phyloP scores from a whole-genome alignment of 2,113 vertebrate genomes.

The Astatoreochromis straeleni region DNA sequence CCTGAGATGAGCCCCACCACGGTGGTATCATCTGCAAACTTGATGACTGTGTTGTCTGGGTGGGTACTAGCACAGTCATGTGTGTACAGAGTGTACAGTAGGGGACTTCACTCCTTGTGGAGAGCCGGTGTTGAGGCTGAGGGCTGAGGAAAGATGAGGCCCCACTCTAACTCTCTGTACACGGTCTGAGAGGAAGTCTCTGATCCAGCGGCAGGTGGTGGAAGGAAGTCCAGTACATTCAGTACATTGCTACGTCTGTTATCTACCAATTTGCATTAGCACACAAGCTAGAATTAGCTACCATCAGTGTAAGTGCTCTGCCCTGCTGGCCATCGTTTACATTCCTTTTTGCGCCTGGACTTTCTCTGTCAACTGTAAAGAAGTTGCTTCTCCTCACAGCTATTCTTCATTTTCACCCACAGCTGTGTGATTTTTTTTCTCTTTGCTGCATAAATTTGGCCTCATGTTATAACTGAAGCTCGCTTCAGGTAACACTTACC shows the following conservation, averaged over 20 bases:
- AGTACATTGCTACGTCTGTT: not conserved
- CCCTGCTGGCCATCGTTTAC: not conserved
- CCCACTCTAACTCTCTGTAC: too few species aligned
- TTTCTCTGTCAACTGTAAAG: not conserved
- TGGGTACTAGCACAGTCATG: too few species aligned
- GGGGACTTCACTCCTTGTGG: too few species aligned
- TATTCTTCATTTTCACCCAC: not conserved
- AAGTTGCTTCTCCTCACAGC: not conserved
- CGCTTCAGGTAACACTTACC: not conserved
- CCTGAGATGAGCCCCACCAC: too few species aligned
- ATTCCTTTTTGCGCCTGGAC: not conserved
- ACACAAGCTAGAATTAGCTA: not conserved
- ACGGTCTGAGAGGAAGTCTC: too few species aligned
- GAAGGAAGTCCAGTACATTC: too few species aligned
- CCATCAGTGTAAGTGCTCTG: not conserved
- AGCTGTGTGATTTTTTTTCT: not conserved
- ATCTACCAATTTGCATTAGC: not conserved
- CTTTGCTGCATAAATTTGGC: not conserved
- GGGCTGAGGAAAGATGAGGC: too few species aligned
- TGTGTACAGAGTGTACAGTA: too few species aligned
- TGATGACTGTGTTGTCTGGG: too few species aligned
- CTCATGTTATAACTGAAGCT: not conserved
- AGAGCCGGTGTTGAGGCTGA: too few species aligned
- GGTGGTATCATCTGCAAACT: too few species aligned
- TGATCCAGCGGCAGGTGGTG: too few species aligned